Base-by-base conservation (phyloP, 1,140 invertebrate species). In the Lethocerus indicus region DNA sequence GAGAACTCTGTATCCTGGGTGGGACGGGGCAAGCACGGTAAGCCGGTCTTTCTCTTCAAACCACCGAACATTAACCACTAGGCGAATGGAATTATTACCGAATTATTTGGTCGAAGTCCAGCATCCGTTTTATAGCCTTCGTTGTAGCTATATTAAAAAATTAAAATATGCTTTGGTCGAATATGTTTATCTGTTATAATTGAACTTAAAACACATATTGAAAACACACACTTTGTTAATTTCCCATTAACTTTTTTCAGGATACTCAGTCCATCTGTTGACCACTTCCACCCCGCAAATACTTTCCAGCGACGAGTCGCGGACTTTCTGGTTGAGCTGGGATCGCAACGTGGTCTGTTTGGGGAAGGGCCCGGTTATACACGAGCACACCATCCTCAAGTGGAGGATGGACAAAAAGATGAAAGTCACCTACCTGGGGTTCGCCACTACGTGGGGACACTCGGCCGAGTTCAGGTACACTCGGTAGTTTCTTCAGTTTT, bases 291-390 rank as follows among this genome's bases (percentile, higher is more conserved):
- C 72, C 32, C 72, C 72, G 0, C 68, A 66, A 43, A 66, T 69
- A 12, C 47, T 70, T n/a, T 67, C 62, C 24, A 29, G 52, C 45
- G 66, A 67, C 20, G 58, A 67, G 14, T 72, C 70, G 64, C 67
- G 67, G 32, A 71, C 72, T 0, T 76, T 73, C 61, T 76, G 74
- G 75, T 63, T 76, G 2, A 71, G 68, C 57, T 76, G 74, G 75
- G 72, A 74, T 35, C 68, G 67, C 2, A 71, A 69, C 0, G 58
- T 64, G 2, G 57, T 78, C n/a, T 63, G 66, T 0, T 67, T 74
- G 12, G 75, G 75, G 0, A 58, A 63, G 18, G 74, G 74, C 0
- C 66, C 71, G 0, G 57, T 64, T 3, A 67, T 70, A 0, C 61
- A 67, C 3, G 68, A 71, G 36, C 56, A 68, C 16, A 63, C 67